phyloP scores from a whole-genome alignment of 2,113 vertebrate species.

The Corythoichthys haematopterus region DNA sequence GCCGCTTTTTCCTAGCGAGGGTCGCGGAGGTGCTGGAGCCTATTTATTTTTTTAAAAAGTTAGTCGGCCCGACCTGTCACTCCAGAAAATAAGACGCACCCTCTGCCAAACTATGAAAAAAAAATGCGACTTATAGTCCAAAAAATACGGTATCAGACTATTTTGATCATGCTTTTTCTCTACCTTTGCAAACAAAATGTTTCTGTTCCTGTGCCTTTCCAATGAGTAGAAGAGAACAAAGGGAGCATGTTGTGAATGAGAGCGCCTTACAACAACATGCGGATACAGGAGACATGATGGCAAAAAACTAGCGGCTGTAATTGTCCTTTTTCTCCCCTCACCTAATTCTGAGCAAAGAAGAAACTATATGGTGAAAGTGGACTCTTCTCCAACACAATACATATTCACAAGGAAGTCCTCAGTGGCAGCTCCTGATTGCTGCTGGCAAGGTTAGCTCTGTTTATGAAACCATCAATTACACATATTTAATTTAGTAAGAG shows the following conservation, averaged over 20 bases:
- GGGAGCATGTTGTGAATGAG: slow-evolving; percentile 49
- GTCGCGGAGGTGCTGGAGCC: too few species aligned
- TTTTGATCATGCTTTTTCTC: slow-evolving; percentile 14
- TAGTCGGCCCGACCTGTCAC: too few species aligned
- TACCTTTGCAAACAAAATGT: not conserved
- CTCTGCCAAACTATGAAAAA: too few species aligned
- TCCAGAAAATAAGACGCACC: too few species aligned
- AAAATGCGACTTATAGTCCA: too few species aligned
- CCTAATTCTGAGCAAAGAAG: slow-evolving; percentile 12
- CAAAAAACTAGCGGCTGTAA: not conserved
- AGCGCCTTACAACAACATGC: slow-evolving; percentile 43
- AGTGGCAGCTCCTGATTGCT: slow-evolving; percentile 43
- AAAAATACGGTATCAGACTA: not conserved
- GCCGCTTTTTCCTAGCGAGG: too few species aligned
- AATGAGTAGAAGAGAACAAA: not conserved
- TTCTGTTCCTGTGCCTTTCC: not conserved
- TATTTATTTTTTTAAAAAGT: too few species aligned
- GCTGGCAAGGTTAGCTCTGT: slow-evolving; percentile 69
- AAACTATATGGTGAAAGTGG: slow-evolving; percentile 6
- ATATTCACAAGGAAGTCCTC: slow-evolving; percentile 52
- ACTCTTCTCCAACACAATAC: slow-evolving; percentile 36
- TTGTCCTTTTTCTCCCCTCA: slow-evolving; percentile 3
- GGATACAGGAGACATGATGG: slow-evolving; percentile 53
- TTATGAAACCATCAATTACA: slow-evolving; percentile 71
- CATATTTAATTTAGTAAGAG: slow-evolving; percentile 69